Evolutionary conservation across 1,140 invertebrate genomes (phyloP).

Genomic region (Anastrepha obliqua): DNA sequence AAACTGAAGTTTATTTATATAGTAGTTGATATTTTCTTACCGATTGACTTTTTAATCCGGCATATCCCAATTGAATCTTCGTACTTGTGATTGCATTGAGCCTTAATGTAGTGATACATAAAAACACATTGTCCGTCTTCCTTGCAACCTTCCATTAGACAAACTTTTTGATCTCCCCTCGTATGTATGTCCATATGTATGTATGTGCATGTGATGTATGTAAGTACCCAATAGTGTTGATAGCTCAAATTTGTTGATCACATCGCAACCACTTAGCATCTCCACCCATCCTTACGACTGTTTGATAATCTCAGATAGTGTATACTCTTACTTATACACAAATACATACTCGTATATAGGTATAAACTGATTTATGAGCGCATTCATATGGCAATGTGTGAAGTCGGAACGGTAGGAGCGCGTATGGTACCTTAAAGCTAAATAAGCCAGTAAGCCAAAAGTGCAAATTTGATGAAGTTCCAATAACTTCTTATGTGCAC

Average conservation of each 20-base stretch:
- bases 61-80: neutral
- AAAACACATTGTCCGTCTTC: no score
- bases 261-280: conserved; percentile 30
- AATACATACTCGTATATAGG: neutral
- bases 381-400: neutral
- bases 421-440: neutral
- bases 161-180: no score
- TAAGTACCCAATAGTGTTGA: neutral
- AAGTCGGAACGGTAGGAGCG: neutral
- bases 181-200: neutral
- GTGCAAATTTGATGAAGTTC: neutral
- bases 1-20: no score
- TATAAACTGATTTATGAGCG: neutral
- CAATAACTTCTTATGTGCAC: no score
- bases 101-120: no score
- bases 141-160: no score
- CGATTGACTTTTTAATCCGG: no score
- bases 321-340: neutral
- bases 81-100: no score
- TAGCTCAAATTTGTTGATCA: conserved; percentile 41
- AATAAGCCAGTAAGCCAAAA: neutral
- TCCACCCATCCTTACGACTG: neutral
- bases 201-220: no score
- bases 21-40: no score
- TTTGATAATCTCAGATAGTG: no score